Evolutionary conservation across 2,113 vertebrate species (phyloP), one percentile per base, ranked within the genome.

Genomic region (Leptosomus discolor): DNA sequence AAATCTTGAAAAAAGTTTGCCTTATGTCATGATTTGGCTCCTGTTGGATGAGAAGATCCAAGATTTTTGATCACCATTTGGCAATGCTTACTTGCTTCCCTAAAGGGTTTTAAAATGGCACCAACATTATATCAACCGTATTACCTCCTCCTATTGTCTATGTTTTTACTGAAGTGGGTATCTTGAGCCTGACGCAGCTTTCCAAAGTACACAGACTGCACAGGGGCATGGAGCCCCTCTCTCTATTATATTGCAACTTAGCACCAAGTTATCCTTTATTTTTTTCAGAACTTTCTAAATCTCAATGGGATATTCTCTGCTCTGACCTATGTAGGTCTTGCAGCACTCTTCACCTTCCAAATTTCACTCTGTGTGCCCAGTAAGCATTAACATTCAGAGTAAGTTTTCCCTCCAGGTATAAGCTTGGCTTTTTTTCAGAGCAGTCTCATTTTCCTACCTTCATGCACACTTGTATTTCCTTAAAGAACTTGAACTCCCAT

Each of bases 21-120:
- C 84, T 94, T 76, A 60, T 69, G 57, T 97, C 81, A 96, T 93
- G 36, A 69, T 82, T 95, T 96, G 94, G 92, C 92, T 94, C 4
- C 0, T 8, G 11, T 6, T 65, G 48, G 57, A 50, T 85, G 45
- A 80, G 93, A 94, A 93, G 69, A 90, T 89, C 15, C 71, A 88
- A 43, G 82, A 82, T 68, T 91, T 95, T 81, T 94, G 22, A 91
- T 91, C 73, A 92, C 43, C n/a, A 43, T 84, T 91, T 94, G 86
- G 86, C 91, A 95, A 43, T 34, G 36, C 46, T 95, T 84, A 43
- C 58, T 93, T 77, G 58, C n/a, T 95, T 92, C 88, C 95, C 88
- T 93, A 88, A 91, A 96, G 85, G 75, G 60, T 70, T 94, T 93
- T 91, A 7, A 50, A 94, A 91, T 46, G 71, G 85, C 60, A 92